phyloP scores from a whole-genome alignment of 2,113 vertebrate genomes.

The Gasterosteus aculeatus region DNA sequence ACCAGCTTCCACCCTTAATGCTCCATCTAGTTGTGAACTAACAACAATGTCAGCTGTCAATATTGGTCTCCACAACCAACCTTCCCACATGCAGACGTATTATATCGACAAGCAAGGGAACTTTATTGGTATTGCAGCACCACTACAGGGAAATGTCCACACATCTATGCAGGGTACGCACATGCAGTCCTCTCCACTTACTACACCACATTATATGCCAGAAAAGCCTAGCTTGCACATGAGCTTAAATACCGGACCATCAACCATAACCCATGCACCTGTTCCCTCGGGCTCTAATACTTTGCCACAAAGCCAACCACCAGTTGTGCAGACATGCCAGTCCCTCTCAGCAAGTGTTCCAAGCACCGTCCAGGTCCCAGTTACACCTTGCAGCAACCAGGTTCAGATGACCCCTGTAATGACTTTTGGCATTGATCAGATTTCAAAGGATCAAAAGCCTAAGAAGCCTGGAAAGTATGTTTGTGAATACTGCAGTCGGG shows the following conservation, averaged over 20 bases:
- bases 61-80: slow-evolving; percentile 73
- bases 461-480: slow-evolving; percentile 98
- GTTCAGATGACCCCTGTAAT: slow-evolving; percentile 87
- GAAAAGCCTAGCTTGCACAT: slow-evolving; percentile 86
- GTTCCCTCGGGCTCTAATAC: slow-evolving; percentile 85
- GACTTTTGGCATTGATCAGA: slow-evolving; percentile 87
- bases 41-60: slow-evolving; percentile 75
- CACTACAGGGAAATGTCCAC: slow-evolving; percentile 77
- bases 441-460: slow-evolving; percentile 94
- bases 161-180: slow-evolving; percentile 70
- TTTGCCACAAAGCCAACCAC: slow-evolving; percentile 89
- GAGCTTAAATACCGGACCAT: slow-evolving; percentile 83
- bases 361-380: slow-evolving; percentile 86
- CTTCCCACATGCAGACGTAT: slow-evolving; percentile 80
- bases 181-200: slow-evolving; percentile 72
- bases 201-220: slow-evolving; percentile 78
- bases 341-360: slow-evolving; percentile 86
- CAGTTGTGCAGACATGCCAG: slow-evolving; percentile 85
- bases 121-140: slow-evolving; percentile 76
- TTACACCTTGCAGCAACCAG: slow-evolving; percentile 87
- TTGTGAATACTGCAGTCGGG: slow-evolving; percentile 93
- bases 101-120: slow-evolving; percentile 81
- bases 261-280: slow-evolving; percentile 82
- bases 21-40: slow-evolving; percentile 62
- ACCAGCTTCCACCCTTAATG: slow-evolving; percentile 72